These are phyloP conservation scores for Polypterus senegalus DNA, from an alignment of 2,113 vertebrate genomes.

Conservation along the genomic window DNA sequence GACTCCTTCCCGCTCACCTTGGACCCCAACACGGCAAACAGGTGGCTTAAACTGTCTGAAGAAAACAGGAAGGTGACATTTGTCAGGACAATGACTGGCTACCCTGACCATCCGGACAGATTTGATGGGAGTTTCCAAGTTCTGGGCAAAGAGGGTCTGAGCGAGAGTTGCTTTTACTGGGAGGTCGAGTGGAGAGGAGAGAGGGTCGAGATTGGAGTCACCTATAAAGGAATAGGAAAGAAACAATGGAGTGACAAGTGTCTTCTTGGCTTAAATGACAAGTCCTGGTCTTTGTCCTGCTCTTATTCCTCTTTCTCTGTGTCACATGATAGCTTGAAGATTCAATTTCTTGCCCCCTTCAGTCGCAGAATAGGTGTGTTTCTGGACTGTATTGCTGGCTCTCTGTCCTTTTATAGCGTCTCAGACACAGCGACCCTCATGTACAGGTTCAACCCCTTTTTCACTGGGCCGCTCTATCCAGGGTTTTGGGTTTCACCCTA, in stretches of 20 bases:
- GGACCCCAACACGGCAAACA: slow-evolving; percentile 18
- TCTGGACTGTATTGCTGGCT: too few relatives aligned
- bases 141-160: slow-evolving; percentile 38
- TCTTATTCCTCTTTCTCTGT: slow-evolving; percentile 41
- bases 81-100: slow-evolving; percentile 1
- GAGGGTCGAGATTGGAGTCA: background rate
- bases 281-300: slow-evolving; percentile 55
- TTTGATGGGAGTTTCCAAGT: slow-evolving; percentile 57
- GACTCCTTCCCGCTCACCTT: slow-evolving; percentile 16
- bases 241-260: slow-evolving; percentile 26
- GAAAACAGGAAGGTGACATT: slow-evolving; percentile 6
- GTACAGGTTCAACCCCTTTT: too few relatives aligned
- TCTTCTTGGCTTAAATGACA: slow-evolving; percentile 42
- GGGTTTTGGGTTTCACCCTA: too few relatives aligned
- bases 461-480: too few relatives aligned
- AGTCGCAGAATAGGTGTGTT: too few relatives aligned
- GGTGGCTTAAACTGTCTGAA: slow-evolving; percentile 13
- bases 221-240: too few relatives aligned
- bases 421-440: too few relatives aligned
- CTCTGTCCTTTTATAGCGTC: too few relatives aligned
- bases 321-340: slow-evolving; percentile 31
- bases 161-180: slow-evolving; percentile 40
- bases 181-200: slow-evolving; percentile 39
- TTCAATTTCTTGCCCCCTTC: too few relatives aligned
- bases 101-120: slow-evolving; percentile 23